These are phyloP conservation scores for Parazoanthus atlanticus DNA, from an alignment of 92 coral and sea anemone genomes.

Conservation along the genomic window DNA sequence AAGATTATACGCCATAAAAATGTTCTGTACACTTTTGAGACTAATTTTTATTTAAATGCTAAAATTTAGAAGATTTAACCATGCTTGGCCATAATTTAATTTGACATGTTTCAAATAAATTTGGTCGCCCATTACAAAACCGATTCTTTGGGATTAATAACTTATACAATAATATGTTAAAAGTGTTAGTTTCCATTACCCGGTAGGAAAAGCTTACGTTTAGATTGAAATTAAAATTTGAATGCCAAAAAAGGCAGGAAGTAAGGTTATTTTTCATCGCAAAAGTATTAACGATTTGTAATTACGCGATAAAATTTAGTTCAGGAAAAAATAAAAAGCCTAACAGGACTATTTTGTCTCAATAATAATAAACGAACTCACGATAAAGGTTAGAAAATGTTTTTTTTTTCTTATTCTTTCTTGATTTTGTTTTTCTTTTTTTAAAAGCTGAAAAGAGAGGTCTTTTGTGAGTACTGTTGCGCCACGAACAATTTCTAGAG, in stretches of 20 bases:
- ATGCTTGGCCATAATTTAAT: slow-evolving; percentile 35
- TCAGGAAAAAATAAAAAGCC: not conserved
- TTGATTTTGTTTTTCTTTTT: too few relatives aligned
- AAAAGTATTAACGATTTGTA: slow-evolving; percentile 19
- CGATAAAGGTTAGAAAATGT: not conserved
- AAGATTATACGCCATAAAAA: not conserved
- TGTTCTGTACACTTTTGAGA: slow-evolving; percentile 12
- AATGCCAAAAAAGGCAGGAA: slow-evolving; percentile 23
- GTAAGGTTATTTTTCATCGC: not conserved
- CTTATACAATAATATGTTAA: slow-evolving; percentile 29
- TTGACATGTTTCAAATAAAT: slow-evolving; percentile 36
- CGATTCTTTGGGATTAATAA: slow-evolving; percentile 26
- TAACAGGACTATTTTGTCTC: not conserved
- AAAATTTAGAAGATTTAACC: not conserved
- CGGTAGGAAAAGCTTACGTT: not conserved
- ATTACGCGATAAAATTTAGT: slow-evolving; percentile 17
- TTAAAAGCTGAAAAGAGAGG: not conserved
- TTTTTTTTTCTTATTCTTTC: too few relatives aligned
- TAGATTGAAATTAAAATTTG: slow-evolving; percentile 8
- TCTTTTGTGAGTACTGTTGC: not conserved
- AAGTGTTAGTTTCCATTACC: slow-evolving; percentile 34
- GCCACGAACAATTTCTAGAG: too few relatives aligned
- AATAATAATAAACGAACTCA: not conserved
- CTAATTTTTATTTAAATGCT: not conserved
- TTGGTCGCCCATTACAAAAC: slow-evolving; percentile 38